phyloP scores from a whole-genome alignment of 2,797 vertebrate genomes.

The Simalia tracyae region DNA sequence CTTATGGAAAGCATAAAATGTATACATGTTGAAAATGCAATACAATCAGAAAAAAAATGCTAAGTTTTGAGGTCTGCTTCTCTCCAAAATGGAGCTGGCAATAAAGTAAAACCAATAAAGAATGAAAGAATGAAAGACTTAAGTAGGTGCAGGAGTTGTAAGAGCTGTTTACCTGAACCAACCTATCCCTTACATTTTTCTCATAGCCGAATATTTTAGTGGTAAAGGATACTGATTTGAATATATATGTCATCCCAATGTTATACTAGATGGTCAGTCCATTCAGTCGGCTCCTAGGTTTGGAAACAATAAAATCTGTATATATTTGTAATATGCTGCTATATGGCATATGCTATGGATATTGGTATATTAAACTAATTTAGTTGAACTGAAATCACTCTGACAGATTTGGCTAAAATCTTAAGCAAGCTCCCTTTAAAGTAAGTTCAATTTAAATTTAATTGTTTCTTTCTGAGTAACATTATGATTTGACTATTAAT shows the following conservation, averaged over 20 bases:
- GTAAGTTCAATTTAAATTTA: too few species aligned
- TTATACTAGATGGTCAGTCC: not conserved
- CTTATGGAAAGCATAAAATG: not conserved
- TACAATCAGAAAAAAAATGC: not conserved
- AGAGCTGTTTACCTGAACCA: not conserved
- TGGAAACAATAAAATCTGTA: not conserved
- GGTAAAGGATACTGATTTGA: not conserved
- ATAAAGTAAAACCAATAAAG: conserved; percentile 14
- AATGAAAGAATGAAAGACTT: not conserved
- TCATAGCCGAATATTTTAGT: not conserved
- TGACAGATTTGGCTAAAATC: too few species aligned
- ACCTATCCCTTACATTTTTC: not conserved
- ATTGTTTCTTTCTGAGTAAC: too few species aligned
- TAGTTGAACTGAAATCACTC: not conserved
- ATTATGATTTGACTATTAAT: too few species aligned
- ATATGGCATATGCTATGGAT: not conserved
- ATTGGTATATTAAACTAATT: not conserved
- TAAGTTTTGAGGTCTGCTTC: conserved; percentile 24
- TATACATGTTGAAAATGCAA: conserved; percentile 33
- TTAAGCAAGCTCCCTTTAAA: too few species aligned
- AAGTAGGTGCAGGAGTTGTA: not conserved
- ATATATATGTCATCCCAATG: not conserved
- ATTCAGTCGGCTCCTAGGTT: not conserved
- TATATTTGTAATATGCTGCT: not conserved
- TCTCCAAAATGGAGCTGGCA: conserved; percentile 37